Base-by-base conservation (phyloP, 1,140 invertebrate species). In the Drosophila grimshawi region DNA sequence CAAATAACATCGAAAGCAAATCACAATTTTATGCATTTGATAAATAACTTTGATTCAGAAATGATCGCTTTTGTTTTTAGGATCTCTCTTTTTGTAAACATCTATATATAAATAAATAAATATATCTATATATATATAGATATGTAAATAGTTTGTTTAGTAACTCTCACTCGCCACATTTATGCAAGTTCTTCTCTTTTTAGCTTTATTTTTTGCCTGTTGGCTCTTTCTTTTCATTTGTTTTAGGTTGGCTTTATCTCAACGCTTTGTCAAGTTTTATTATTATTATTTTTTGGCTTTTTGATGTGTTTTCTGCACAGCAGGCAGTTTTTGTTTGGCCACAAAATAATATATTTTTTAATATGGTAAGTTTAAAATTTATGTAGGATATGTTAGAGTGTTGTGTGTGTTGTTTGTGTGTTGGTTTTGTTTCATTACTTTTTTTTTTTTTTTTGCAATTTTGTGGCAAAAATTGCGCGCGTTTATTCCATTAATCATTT, bases 401-500 rank as follows among this genome's bases (percentile, higher is more conserved):
- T 55, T 60, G 6, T 11, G 35, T 3, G 4, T 30, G 11, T 39
- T 39, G 5, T 56, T 8, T 41, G 46, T 27, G 11, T 43, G 45
- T 33, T 33, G 66, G 19, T n/a, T 66, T 30, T 80, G 63, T 64
- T 48, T 73, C 19, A 19, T 19, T 19, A 1, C 19, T 19, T 19
- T 19, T 19, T 19, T 19, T 19, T 19, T 19, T 19, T 19, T 19
- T 19, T 19, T 19, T 19, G 19, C 19, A 19, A 19, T 19, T 19
- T 19, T 19, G 19, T 56, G 56, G 57, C 65, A 46, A 69, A 74
- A 74, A 69, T 62, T 74, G 71, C 66, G 71, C 65, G 71, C 66
- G 39, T 74, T 69, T 74, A 73, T 85, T 73, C 78, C 81, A 83
- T 83, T 83, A 83, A 86, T 86, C 85, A 88, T 88, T 88, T 88